Evolutionary conservation across 2,888 invertebrate genomes (phyloP), one percentile per base, ranked within the genome.

Genomic region (Trissolcus brochymenae): DNA sequence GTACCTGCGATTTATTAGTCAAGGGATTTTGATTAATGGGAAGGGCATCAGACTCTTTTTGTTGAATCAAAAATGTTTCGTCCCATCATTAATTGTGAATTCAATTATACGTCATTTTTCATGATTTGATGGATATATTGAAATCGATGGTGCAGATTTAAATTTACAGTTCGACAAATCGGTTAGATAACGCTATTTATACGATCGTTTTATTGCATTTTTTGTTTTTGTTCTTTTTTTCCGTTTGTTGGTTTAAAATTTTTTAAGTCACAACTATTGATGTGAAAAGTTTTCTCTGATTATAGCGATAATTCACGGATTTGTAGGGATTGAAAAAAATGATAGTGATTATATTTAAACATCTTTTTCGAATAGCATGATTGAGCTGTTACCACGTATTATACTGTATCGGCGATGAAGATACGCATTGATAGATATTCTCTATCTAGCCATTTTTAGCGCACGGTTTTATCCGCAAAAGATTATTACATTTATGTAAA

Each of bases 381-480:
- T 76, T 76, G 76, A 76, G 70, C 76, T 76, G 70, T 76, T 68
- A 68, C 59, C 59, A 67, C 51, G 35, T 65, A 68, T 75, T 64
- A 68, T 59, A 64, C 55, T 43, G 59, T 64, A 51, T 74, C 66
- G 13, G 29, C 67, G 51, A 67, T 74, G 57, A 67, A 35, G 62
- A 70, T 70, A 46, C 35, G 61, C 59, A 66, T 73, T 73, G 66
- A 66, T 60, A 35, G 55, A 66, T 61, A 41, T 64, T 54, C 72
- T 59, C 43, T 51, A 59, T 59, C 40, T 56, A 11, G 4, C 7
- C 13, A 21, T 59, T 64, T 72, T 64, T 64, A 41, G 57, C 51
- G 4, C 25, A 11, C 62, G 53, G 51, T 57, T 35, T 4, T 71
- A 62, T 51, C 71, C 16, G 49, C 54, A 55, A 53, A 60, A 54